Conservation (phyloP, 2,888 invertebrate genomes). For the Cordylochernes scorpioides region DNA sequence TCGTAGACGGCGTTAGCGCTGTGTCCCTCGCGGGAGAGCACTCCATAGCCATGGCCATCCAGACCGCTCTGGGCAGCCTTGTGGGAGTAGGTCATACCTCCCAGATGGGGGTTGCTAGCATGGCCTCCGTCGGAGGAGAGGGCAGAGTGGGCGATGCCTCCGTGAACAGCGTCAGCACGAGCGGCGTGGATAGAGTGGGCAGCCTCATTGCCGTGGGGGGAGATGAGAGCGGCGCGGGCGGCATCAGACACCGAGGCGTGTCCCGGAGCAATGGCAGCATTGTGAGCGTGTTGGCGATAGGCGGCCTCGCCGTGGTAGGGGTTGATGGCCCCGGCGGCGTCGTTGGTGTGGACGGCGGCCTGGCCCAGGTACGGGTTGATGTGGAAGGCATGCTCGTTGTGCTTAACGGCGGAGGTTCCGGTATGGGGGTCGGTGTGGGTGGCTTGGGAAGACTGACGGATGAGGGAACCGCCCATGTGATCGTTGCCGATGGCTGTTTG, state of each 20-base stretch:
- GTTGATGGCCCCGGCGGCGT: constrained; percentile 9
- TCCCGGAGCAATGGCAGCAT: constrained; percentile 10
- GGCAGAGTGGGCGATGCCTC: constrained; percentile 8
- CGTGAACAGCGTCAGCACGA: constrained; percentile 6
- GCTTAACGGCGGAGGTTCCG: constrained; percentile 9
- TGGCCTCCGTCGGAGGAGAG: constrained; percentile 9
- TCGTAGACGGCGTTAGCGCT: constrained; percentile 6
- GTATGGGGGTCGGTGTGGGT: constrained; percentile 8
- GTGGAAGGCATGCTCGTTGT: constrained; percentile 9
- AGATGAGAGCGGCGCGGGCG: constrained; percentile 7
- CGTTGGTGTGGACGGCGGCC: constrained; percentile 10
- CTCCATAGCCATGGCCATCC: constrained; percentile 9
- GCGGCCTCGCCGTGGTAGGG: constrained; percentile 7
- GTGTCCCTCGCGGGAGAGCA: constrained; percentile 5
- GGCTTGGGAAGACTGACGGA: constrained; percentile 8
- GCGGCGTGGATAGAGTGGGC: constrained; percentile 8
- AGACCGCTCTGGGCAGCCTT: constrained; percentile 5
- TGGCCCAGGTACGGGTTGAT: constrained; percentile 11
- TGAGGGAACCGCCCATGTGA: constrained; percentile 7
- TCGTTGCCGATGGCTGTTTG: constrained; percentile 9
- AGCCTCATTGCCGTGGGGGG: constrained; percentile 8
- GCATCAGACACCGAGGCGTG: constrained; percentile 7
- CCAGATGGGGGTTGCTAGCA: constrained; percentile 2
- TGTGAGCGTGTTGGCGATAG: constrained; percentile 7
- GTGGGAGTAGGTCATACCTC: background rate